phyloP scores from a whole-genome alignment of 1,140 invertebrate species.

The Trichoplusia ni region DNA sequence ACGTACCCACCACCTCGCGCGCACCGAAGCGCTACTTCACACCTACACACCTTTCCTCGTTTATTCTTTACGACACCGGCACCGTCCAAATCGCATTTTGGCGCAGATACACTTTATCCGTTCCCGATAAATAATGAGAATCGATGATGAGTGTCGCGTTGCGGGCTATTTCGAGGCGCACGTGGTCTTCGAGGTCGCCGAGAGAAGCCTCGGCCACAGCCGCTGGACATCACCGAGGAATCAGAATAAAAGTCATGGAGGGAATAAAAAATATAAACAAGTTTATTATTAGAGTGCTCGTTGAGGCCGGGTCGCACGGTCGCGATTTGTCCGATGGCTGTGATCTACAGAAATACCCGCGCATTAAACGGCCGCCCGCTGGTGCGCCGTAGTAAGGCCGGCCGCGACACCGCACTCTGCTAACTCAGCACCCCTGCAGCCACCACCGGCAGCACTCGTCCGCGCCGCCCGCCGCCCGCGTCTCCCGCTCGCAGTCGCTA shows the following conservation, averaged over 20 bases:
- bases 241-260: constrained; percentile 67
- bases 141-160: constrained; percentile 54
- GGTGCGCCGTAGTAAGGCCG: constrained; percentile 60
- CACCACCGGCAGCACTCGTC: constrained; percentile 44
- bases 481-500: background rate
- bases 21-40: constrained; percentile 21
- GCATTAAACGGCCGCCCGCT: constrained; percentile 68
- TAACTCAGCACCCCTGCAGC: constrained; percentile 51
- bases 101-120: constrained; percentile 51
- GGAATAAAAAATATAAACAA: constrained; percentile 80
- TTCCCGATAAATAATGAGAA: constrained; percentile 49
- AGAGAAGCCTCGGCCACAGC: constrained; percentile 43
- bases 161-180: constrained; percentile 63
- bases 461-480: background rate
- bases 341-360: constrained; percentile 79
- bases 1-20: constrained; percentile 51
- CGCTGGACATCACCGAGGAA: constrained; percentile 41
- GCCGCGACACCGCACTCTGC: constrained; percentile 64
- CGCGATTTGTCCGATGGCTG: constrained; percentile 78
- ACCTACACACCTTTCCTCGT: constrained; percentile 17
- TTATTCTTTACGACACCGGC: constrained; percentile 25
- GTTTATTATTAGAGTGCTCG: constrained; percentile 80
- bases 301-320: constrained; percentile 77
- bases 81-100: constrained; percentile 49
- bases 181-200: constrained; percentile 65